A percentile compares a stretch with the other conserved stretches of the same genome.
These are phyloP conservation scores for Catocala sponsa DNA, from an alignment of 2,888 invertebrate species.

Conservation along the genomic window DNA sequence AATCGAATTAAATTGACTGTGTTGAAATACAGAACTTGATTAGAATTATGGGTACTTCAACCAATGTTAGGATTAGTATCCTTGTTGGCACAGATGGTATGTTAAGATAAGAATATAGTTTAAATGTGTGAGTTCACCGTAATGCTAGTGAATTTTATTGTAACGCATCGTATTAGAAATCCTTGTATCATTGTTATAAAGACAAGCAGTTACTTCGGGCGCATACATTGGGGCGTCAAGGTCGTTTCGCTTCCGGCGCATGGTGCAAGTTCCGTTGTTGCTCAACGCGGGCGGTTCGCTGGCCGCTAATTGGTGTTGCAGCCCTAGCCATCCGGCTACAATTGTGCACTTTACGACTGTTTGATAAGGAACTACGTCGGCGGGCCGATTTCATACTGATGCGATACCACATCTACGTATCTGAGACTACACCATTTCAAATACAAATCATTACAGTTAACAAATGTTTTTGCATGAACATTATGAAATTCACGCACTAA, in stretches of 20 bases:
- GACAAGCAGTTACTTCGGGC: constrained; percentile 51
- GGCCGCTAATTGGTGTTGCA: constrained; percentile 67
- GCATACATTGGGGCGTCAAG: constrained; percentile 73
- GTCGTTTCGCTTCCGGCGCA: constrained; percentile 75
- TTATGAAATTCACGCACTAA: neutral
- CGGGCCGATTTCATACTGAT: constrained; percentile 33
- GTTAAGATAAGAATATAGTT: no score
- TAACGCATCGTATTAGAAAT: constrained; percentile 53
- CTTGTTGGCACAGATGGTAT: no score
- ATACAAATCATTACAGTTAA: constrained; percentile 4
- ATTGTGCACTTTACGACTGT: constrained; percentile 56
- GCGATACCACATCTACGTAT: constrained; percentile 20
- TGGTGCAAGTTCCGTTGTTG: constrained; percentile 83
- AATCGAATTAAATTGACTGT: no score
- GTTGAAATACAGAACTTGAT: no score
- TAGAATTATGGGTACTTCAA: no score
- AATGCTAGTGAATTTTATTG: no score
- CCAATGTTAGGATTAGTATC: no score
- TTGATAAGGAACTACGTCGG: constrained; percentile 52
- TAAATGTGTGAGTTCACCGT: no score
- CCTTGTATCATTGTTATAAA: constrained; percentile 56
- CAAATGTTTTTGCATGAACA: neutral
- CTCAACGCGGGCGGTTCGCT: constrained; percentile 71
- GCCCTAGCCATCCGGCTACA: constrained; percentile 61
- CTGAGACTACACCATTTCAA: constrained; percentile 20